A percentile compares a stretch with the other conserved stretches of the same genome.
Evolutionary conservation across 1,140 invertebrate genomes (phyloP).

Genomic region (Phortica variegata): DNA sequence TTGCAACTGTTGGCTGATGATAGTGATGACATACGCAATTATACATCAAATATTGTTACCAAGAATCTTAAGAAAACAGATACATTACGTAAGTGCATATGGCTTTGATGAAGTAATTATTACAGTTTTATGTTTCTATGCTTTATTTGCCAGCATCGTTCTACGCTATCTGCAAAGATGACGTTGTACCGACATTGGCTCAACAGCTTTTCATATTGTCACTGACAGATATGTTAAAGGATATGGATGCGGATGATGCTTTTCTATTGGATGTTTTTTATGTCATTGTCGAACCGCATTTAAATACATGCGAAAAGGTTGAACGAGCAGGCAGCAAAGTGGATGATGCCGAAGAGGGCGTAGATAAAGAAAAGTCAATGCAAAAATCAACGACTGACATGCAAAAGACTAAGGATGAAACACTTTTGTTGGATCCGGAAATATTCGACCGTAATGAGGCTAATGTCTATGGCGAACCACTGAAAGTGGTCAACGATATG

Average conservation of each 20-base stretch:
- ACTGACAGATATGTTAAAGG: constrained; percentile 11
- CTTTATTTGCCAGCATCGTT: neutral
- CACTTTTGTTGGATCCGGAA: constrained; percentile 19
- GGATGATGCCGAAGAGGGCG: neutral
- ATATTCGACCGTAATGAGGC: constrained; percentile 46
- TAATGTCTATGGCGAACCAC: constrained; percentile 41
- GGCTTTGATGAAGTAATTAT: neutral
- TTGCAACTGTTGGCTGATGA: constrained; percentile 45
- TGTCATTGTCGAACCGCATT: constrained; percentile 26
- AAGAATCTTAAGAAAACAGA: constrained; percentile 5
- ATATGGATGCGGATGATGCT: neutral
- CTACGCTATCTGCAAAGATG: neutral
- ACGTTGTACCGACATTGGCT: constrained; percentile 26
- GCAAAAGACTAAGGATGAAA: neutral
- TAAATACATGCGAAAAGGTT: too few relatives aligned
- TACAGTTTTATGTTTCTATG: neutral
- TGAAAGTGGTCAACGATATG: constrained; percentile 15
- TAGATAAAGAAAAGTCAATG: neutral
- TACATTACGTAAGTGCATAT: neutral
- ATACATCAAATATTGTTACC: constrained; percentile 23
- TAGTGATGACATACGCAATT: constrained; percentile 35
- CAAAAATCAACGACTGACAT: neutral
- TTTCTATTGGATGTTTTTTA: constrained; percentile 28
- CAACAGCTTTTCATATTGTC: constrained; percentile 17
- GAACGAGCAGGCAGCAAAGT: too few relatives aligned